A percentile compares a stretch with the other conserved stretches of the same genome.
These are phyloP conservation scores for Luscinia luscinia DNA, from an alignment of 2,797 vertebrate species.

Conservation along the genomic window DNA sequence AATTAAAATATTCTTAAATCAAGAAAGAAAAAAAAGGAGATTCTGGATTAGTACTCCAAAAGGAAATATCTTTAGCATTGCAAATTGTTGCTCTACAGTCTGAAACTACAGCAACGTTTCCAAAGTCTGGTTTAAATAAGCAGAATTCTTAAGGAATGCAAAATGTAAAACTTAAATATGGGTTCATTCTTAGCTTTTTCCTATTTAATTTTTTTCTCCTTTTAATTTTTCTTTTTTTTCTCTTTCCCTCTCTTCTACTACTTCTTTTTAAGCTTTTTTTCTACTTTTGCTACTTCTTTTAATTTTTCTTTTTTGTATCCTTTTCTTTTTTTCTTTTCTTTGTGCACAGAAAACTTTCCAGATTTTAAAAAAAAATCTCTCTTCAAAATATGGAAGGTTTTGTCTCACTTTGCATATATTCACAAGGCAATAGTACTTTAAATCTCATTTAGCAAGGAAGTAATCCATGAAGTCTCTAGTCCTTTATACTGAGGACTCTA, in stretches of 20 bases:
- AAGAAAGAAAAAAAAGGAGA: background rate
- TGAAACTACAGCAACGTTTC: slow-evolving; percentile 25
- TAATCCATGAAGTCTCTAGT: background rate
- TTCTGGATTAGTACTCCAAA: slow-evolving; percentile 35
- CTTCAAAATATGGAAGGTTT: background rate
- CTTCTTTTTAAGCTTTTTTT: background rate
- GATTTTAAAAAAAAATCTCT: background rate
- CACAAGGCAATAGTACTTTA: background rate
- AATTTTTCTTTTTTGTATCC: background rate
- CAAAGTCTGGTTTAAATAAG: slow-evolving; percentile 60
- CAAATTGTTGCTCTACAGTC: slow-evolving; percentile 32
- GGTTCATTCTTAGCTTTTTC: background rate
- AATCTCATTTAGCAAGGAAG: background rate
- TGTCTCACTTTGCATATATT: background rate
- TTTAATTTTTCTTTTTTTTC: accelerated
- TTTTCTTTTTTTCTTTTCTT: background rate
- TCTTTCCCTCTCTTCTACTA: background rate
- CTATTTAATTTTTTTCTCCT: accelerated
- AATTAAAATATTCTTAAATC: slow-evolving; percentile 61
- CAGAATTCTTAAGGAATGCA: background rate
- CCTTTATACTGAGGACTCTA: background rate
- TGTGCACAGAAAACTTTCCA: background rate
- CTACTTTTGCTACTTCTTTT: background rate
- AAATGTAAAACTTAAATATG: background rate
- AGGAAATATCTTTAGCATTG: slow-evolving; percentile 56